Base-by-base conservation (phyloP, 1,140 invertebrate species). In the Galleria mellonella region DNA sequence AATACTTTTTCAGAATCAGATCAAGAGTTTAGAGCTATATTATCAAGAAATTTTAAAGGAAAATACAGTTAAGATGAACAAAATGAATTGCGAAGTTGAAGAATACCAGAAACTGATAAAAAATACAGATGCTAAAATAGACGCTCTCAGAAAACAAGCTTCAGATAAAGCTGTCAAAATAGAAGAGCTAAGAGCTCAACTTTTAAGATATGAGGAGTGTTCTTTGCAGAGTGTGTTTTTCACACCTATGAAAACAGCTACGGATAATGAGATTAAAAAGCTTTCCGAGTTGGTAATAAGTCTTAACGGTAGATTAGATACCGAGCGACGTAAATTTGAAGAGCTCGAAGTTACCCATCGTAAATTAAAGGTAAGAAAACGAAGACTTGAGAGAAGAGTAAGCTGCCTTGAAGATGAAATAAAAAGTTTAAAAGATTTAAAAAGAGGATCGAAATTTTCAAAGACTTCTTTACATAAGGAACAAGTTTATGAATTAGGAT, bases 31-130 rank as follows among this genome's bases (percentile, higher is more conserved):
- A 9, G 82, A 85, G 53, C 15, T 66, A 1, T 77, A 85, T 47
- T 85, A 85, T 32, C 78, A 85, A 65, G 82, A 85, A 46, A 70
- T 83, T 15, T 47, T 85, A 7, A 77, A 69, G 68, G 76, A 83
- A 48, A 83, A 76, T 43, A 73, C 76, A 3, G 38, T 47, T 1
- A 85, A 79, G 63, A 79, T 78, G 48, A 79, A 72, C n/a, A 83
- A 79, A 52, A 71, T 82, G 71, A 63, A 74, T 9, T 43, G 15
- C 32, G 76, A 83, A 69, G 65, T 79, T 9, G 37, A 13, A 7
- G 78, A 85, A 58, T 72, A 69, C 54, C 62, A 79, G 35, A 85
- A 82, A 54, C 37, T 67, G 0, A 68, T 69, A 2, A 62, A 67
- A 40, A 85, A 83, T 44, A 72, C 73, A 1, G 78, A 83, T 28